Conservation (phyloP, 1,140 invertebrate species). For the Pseudachorutes palmiensis region DNA sequence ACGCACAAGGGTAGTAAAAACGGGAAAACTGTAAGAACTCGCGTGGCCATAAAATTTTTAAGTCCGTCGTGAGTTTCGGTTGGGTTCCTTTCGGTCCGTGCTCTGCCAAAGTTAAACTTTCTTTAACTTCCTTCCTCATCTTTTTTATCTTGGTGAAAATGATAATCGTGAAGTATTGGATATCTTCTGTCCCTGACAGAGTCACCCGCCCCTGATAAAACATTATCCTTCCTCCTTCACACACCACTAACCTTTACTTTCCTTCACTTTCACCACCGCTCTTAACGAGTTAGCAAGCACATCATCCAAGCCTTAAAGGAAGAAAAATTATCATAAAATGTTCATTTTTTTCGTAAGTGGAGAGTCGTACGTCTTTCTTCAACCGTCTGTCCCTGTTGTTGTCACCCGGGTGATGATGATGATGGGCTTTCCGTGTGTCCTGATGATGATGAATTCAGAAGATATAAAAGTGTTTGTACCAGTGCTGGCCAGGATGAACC, state of each 20-base stretch:
- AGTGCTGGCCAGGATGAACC: too few relatives aligned
- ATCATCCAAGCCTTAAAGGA: background rate
- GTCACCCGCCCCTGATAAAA: background rate
- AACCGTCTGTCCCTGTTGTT: background rate
- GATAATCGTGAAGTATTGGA: background rate
- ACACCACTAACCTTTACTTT: slow-evolving; percentile 5
- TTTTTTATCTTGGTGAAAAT: background rate
- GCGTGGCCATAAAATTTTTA: slow-evolving; percentile 2
- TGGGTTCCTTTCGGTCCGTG: background rate
- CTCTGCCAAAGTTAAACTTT: background rate
- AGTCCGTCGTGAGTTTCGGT: background rate
- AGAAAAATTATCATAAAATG: slow-evolving; percentile 37
- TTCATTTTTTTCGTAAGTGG: slow-evolving; percentile 27
- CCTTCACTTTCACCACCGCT: background rate
- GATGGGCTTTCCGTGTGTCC: background rate
- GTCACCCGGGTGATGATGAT: slow-evolving; percentile 22
- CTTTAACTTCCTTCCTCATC: background rate
- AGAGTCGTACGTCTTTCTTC: slow-evolving; percentile 6
- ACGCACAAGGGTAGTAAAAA: background rate
- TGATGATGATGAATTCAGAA: background rate
- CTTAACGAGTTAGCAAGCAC: slow-evolving; percentile 6
- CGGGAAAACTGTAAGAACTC: background rate
- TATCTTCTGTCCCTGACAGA: background rate
- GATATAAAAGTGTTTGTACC: background rate
- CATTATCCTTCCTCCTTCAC: slow-evolving; percentile 4